phyloP scores from a whole-genome alignment of 2,797 vertebrate species.

The Perdix hodgsoniae region DNA sequence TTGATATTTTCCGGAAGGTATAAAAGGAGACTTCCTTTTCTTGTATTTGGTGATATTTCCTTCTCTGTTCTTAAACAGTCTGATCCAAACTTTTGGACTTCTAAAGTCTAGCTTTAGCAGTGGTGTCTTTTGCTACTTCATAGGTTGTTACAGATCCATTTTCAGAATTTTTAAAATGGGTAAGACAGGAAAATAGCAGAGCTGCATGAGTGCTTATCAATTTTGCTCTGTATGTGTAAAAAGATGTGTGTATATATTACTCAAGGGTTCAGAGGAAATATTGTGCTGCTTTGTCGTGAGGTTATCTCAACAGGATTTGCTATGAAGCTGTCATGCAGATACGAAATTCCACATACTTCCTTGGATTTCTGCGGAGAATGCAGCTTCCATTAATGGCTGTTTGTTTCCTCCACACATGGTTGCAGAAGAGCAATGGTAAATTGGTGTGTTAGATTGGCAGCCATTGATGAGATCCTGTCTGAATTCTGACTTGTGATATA shows the following conservation, averaged over 20 bases:
- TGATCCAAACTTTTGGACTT: not conserved
- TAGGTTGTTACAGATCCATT: not conserved
- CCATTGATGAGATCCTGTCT: not conserved
- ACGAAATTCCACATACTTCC: not conserved
- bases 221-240: not conserved
- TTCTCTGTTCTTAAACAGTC: not conserved
- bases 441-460: not conserved
- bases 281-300: not conserved
- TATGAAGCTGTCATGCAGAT: not conserved
- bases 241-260: not conserved
- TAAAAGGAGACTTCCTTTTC: not conserved
- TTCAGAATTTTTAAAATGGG: not conserved
- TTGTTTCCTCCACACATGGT: not conserved
- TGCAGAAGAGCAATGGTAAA: not conserved
- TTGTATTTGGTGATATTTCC: not conserved
- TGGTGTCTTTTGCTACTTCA: not conserved
- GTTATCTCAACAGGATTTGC: not conserved
- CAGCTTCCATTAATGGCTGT: not conserved
- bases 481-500: not conserved
- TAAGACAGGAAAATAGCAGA: not conserved
- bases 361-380: not conserved
- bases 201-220: not conserved
- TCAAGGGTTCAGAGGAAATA: not conserved
- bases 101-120: not conserved
- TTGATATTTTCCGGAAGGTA: constrained; percentile 1